Evolutionary conservation across 2,888 invertebrate species (phyloP), one percentile per base, ranked within the genome.

Genomic region (Epinotia demarniana): DNA sequence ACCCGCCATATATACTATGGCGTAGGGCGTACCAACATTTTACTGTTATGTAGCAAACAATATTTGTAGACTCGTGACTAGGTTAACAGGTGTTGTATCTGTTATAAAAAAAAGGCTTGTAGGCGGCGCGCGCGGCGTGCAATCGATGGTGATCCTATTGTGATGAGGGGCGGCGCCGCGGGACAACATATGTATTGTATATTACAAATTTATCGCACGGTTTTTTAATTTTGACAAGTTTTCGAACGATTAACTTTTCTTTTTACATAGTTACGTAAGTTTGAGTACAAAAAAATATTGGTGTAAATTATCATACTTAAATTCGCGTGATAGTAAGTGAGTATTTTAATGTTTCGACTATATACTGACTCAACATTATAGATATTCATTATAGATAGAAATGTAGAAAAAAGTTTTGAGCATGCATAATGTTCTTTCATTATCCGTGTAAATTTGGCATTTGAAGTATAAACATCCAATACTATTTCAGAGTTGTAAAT

Each of bases 111-210:
- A 8, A 16, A 16, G 68, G 67, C 39, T 68, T 43, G 9, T 43
- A n/a, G 2, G 62, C 57, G 62, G 73, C 73, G 74, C 74, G 63
- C 69, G 69, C 46, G 27, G 68, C 69, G 49, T 58, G 63, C 53
- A 71, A 71, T 62, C 61, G 64, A 58, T 70, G 71, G 72, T 75
- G 73, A 60, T 70, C 69, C 60, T 57, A 61, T 67, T 77, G 73
- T 73, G 70, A 70, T 71, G 69, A 53, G 69, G 73, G 55, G 64
- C 60, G 73, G 60, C 70, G 68, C 33, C 75, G 75, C 64, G 63
- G 70, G 53, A 12, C 64, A 23, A 69, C 68, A 46, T 23, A 46
- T 23, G 68, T 58, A 69, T 58, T 23, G 68, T 58, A 69, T 69
- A n/a, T 69, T 69, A 43, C 8, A 68, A 39, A 68, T 23, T 23